Evolutionary conservation across 2,797 vertebrate genomes (phyloP).

Genomic region (Pipistrellus pygmaeus): DNA sequence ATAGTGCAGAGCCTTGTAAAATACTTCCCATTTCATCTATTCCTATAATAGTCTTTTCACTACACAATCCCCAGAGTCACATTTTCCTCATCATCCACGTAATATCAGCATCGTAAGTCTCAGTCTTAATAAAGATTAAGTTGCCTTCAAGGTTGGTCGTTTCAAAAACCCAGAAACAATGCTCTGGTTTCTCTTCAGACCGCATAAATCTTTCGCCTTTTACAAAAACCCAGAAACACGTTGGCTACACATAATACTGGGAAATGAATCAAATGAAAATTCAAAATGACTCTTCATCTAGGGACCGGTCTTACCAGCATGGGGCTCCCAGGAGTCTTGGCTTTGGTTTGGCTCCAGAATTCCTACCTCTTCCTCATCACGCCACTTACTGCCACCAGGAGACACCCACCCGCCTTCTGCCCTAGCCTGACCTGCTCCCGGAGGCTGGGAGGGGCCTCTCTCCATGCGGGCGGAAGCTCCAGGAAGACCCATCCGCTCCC

Average conservation of each 20-base stretch:
- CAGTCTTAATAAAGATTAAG: conserved; percentile 67
- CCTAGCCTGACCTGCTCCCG: background rate
- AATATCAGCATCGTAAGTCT: conserved; percentile 65
- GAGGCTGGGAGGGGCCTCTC: background rate
- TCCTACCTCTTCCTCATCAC: background rate
- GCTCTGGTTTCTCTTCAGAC: too few relatives aligned
- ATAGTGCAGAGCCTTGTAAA: conserved; percentile 43
- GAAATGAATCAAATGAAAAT: conserved; percentile 77
- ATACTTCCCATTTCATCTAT: conserved; percentile 32
- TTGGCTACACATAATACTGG: conserved; percentile 66
- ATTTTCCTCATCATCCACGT: conserved; percentile 42
- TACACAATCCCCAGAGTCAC: conserved; percentile 44
- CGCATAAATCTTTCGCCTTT: too few relatives aligned
- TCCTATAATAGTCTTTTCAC: conserved; percentile 33
- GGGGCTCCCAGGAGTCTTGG: background rate
- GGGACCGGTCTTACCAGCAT: background rate
- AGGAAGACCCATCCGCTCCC: background rate
- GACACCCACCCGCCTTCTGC: background rate
- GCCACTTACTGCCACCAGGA: background rate
- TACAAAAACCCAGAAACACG: conserved; percentile 17
- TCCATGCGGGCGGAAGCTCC: background rate
- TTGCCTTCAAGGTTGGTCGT: conserved; percentile 71
- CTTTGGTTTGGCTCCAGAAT: conserved; percentile 23
- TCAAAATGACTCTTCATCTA: conserved; percentile 58
- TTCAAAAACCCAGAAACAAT: background rate